Evolutionary conservation across 2,113 vertebrate genomes (phyloP).

Genomic region (Myanophis thanlyinensis): DNA sequence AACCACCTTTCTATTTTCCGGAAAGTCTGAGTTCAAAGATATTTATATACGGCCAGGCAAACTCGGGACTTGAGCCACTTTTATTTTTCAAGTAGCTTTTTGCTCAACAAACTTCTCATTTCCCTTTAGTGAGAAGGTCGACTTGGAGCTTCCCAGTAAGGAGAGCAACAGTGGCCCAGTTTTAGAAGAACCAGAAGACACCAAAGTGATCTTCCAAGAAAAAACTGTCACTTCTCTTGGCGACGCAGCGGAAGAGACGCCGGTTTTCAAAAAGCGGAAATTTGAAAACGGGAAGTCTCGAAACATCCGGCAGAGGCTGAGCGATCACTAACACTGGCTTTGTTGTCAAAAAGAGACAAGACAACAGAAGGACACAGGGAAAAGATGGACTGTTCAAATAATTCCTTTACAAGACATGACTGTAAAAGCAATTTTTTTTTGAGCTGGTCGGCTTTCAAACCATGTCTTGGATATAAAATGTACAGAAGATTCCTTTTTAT

Average conservation of each 20-base stretch:
- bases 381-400: conserved; percentile 6
- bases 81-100: not conserved
- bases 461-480: conserved; percentile 51
- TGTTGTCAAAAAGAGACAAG: conserved; percentile 6
- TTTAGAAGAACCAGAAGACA: conserved; percentile 67
- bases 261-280: conserved; percentile 89
- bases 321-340: conserved; percentile 75
- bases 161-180: conserved; percentile 59
- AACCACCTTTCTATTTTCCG: not conserved
- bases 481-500: conserved; percentile 62
- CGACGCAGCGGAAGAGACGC: conserved; percentile 69
- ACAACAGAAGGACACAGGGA: conserved; percentile 19
- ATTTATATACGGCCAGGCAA: not conserved
- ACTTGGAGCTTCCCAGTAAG: conserved; percentile 85
- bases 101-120: not conserved
- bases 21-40: not conserved
- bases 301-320: conserved; percentile 85
- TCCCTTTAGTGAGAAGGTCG: conserved; percentile 78
- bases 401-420: conserved; percentile 57
- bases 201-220: conserved; percentile 85
- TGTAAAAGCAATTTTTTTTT: conserved; percentile 59
- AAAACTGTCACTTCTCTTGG: conserved; percentile 91
- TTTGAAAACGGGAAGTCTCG: conserved; percentile 88
- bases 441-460: conserved; percentile 47
- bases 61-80: not conserved